These are phyloP conservation scores for Epizoanthus scotinus DNA, from an alignment of 92 coral and sea anemone species.

Conservation along the genomic window DNA sequence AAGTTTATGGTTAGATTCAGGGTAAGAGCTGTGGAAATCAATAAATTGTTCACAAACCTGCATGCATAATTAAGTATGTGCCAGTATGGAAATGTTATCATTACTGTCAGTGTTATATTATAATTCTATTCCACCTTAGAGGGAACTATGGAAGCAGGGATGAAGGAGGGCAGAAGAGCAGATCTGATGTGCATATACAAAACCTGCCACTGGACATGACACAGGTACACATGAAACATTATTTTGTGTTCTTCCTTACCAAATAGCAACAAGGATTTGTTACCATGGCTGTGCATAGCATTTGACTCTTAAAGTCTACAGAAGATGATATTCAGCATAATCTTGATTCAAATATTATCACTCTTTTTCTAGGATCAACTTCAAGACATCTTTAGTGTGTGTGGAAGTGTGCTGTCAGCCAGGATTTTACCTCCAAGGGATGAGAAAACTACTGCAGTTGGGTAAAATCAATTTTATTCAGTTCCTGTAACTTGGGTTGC, in stretches of 20 bases:
- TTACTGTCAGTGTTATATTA: too few species aligned
- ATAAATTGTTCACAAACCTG: too few species aligned
- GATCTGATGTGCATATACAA: constrained; percentile 61
- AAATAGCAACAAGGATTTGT: neutral
- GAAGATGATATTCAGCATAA: too few species aligned
- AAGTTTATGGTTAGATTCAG: too few species aligned
- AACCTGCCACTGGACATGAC: constrained; percentile 80
- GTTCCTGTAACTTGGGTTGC: too few species aligned
- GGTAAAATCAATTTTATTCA: constrained; percentile 53
- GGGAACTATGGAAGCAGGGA: neutral
- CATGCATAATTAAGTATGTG: too few species aligned
- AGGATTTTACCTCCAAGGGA: constrained; percentile 77
- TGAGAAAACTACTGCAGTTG: constrained; percentile 69
- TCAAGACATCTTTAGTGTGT: constrained; percentile 55
- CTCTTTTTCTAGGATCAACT: constrained; percentile 42
- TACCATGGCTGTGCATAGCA: neutral
- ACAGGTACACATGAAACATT: constrained; percentile 80
- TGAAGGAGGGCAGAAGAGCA: neutral
- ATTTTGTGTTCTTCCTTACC: too few species aligned
- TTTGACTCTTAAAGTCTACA: neutral
- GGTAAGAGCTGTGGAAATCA: too few species aligned
- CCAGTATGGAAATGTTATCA: too few species aligned
- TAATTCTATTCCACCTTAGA: neutral
- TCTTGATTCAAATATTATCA: neutral
- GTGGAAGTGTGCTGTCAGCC: constrained; percentile 71